Conservation (phyloP, 2,797 vertebrate species). For the Peromyscus eremicus region DNA sequence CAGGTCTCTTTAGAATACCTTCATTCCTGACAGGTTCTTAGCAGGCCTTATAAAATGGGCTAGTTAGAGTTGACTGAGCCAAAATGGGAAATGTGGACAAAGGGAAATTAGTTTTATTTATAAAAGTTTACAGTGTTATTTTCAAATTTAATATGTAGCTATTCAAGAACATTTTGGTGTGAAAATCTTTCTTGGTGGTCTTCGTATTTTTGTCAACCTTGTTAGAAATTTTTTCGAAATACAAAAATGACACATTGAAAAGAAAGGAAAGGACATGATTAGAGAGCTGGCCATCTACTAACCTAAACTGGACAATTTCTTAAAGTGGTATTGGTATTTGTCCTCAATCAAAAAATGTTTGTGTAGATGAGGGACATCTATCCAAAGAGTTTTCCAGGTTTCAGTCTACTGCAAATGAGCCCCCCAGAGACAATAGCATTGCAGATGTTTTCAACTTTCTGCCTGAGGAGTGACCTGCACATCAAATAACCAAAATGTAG, state of each 20-base stretch:
- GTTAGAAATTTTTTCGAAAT: not conserved
- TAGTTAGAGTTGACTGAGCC: not conserved
- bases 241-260: not conserved
- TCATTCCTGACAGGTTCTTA: not conserved
- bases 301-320: not conserved
- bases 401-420: not conserved
- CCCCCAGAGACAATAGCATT: not conserved
- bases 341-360: not conserved
- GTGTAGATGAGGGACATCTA: not conserved
- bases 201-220: not conserved
- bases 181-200: not conserved
- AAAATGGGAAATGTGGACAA: not conserved
- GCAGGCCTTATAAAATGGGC: not conserved
- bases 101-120: not conserved
- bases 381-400: not conserved
- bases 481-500: conserved; percentile 48
- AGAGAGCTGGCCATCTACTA: not conserved
- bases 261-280: not conserved
- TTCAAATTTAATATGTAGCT: not conserved
- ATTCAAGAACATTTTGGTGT: not conserved
- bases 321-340: not conserved
- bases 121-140: not conserved
- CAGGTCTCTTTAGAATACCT: not conserved
- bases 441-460: not conserved
- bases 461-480: not conserved